Conservation (phyloP, 2,888 invertebrate genomes). For the Cheilosia grossa region DNA sequence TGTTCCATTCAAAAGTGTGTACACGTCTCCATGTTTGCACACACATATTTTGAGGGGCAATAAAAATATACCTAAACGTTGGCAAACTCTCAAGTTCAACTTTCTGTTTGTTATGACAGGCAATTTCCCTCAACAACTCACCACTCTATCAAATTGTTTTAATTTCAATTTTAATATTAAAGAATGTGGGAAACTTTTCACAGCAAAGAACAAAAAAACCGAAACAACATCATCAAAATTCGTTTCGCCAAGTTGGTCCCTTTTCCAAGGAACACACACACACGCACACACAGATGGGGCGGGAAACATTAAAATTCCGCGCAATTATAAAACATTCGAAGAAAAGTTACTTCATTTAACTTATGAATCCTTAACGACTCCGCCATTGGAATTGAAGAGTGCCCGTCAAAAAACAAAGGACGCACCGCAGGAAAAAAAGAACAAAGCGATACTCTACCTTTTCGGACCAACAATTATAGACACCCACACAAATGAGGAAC, state of each 20-base stretch:
- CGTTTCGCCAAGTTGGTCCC: background rate
- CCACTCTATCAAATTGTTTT: constrained; percentile 8
- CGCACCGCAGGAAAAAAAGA: background rate
- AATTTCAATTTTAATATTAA: background rate
- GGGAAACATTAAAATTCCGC: background rate
- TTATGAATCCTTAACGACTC: constrained; percentile 18
- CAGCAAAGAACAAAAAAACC: background rate
- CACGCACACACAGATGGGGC: too few species aligned
- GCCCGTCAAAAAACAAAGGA: background rate
- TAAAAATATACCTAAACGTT: background rate
- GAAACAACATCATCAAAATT: background rate
- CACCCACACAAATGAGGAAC: background rate
- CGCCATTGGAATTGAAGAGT: background rate
- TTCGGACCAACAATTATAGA: background rate
- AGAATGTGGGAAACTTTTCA: background rate
- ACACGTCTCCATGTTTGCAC: background rate
- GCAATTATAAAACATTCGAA: constrained; percentile 26
- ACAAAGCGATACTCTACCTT: background rate
- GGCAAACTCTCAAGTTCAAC: background rate
- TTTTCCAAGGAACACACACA: background rate
- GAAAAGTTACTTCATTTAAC: constrained; percentile 26
- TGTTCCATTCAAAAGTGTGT: background rate
- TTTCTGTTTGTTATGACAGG: background rate
- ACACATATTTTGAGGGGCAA: background rate
- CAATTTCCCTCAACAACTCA: constrained; percentile 4